Evolutionary conservation across 2,888 invertebrate genomes (phyloP).

Genomic region (Netelia fuscicornis): DNA sequence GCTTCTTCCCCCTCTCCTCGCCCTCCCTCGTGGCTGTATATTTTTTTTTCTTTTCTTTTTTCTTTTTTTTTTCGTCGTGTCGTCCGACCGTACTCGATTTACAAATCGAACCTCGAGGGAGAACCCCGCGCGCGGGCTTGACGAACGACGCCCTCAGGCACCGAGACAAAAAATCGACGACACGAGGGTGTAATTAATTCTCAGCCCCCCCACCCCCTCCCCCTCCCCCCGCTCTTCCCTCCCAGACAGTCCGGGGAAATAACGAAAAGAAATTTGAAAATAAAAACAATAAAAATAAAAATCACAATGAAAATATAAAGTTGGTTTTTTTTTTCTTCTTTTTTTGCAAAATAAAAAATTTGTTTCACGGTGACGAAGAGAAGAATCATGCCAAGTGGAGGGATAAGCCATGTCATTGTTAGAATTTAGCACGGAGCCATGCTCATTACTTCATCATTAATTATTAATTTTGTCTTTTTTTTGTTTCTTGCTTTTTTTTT

Average conservation of each 20-base stretch:
- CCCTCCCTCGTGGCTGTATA: constrained; percentile 11
- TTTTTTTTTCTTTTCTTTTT: constrained; percentile 40
- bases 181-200: constrained; percentile 63
- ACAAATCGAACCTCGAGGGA: constrained; percentile 56
- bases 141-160: constrained; percentile 41
- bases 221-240: background rate
- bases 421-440: constrained; percentile 66
- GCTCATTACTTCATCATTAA: constrained; percentile 63
- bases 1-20: constrained; percentile 31
- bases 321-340: background rate
- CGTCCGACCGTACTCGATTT: constrained; percentile 48
- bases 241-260: constrained; percentile 57
- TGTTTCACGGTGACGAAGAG: constrained; percentile 5
- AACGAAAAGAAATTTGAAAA: constrained; percentile 41
- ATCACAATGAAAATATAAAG: background rate
- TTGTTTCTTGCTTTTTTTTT: too few relatives aligned
- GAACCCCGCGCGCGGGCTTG: constrained; percentile 41
- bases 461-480: constrained; percentile 15
- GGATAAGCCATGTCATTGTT: constrained; percentile 78
- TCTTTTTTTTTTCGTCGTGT: constrained; percentile 24
- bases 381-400: constrained; percentile 79
- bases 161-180: constrained; percentile 43
- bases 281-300: background rate
- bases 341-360: constrained; percentile 49
- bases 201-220: background rate